phyloP scores from a whole-genome alignment of 2,888 invertebrate genomes.

The Drosophila hamatofila region DNA sequence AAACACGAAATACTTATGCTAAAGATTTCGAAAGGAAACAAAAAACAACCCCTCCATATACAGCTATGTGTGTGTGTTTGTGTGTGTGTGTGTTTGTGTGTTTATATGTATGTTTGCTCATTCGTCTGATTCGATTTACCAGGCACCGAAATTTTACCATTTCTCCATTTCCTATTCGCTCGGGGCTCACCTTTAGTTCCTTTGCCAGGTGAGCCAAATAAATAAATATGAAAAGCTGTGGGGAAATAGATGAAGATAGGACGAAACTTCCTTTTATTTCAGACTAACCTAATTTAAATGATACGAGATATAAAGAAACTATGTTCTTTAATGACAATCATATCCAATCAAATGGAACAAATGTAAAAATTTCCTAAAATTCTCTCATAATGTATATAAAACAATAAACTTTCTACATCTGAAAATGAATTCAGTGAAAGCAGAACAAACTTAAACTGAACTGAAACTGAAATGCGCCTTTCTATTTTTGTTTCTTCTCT shows the following conservation, averaged over 20 bases:
- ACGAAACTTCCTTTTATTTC: neutral
- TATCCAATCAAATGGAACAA: no score
- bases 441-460: conserved; percentile 27
- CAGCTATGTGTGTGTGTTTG: neutral
- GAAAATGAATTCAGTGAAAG: neutral
- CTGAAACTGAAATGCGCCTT: conserved; percentile 36
- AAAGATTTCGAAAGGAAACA: conserved; percentile 7
- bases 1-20: conserved; percentile 36
- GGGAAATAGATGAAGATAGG: neutral
- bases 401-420: neutral
- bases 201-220: conserved; percentile 19
- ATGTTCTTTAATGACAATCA: no score
- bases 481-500: conserved; percentile 20
- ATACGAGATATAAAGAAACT: no score
- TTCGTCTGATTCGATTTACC: conserved; percentile 43
- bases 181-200: conserved; percentile 39
- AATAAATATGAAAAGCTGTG: neutral
- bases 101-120: conserved; percentile 32
- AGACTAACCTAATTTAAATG: neutral
- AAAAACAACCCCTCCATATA: conserved; percentile 27
- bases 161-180: conserved; percentile 34
- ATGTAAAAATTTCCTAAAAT: no score
- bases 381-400: no score
- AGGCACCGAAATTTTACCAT: conserved; percentile 31
- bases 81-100: conserved; percentile 18